Conservation (phyloP, 2,797 vertebrate species). For the Uromys caudimaculatus region DNA sequence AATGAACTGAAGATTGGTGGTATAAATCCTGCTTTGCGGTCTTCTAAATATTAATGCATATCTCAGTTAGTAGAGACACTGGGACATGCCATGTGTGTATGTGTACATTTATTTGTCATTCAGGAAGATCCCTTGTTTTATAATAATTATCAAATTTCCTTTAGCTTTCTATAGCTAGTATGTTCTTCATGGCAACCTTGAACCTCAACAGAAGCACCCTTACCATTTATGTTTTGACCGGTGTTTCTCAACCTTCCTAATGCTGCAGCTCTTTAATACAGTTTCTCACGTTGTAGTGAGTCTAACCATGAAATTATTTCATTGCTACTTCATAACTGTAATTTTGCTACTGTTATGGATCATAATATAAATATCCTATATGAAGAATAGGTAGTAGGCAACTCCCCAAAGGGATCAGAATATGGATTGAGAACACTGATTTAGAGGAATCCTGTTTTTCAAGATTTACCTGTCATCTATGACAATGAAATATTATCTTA, state of each 20-base stretch:
- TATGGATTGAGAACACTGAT: not conserved
- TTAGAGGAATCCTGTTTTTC: not conserved
- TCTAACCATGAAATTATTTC: too few species aligned
- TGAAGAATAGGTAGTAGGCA: not conserved
- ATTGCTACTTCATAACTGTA: not conserved
- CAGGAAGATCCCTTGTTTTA: not conserved
- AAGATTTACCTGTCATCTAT: not conserved
- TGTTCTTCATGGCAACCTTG: not conserved
- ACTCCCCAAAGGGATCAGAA: not conserved
- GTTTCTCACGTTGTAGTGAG: not conserved
- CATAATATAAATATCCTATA: too few species aligned
- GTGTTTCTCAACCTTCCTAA: not conserved
- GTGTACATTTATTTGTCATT: not conserved
- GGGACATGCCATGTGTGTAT: not conserved
- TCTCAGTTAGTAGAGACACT: not conserved
- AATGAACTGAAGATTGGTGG: not conserved
- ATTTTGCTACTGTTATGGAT: not conserved
- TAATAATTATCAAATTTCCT: not conserved
- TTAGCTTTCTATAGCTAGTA: not conserved
- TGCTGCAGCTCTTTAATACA: not conserved
- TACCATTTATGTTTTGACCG: not conserved
- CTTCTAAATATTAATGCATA: not conserved
- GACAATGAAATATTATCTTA: not conserved
- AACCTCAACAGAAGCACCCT: not conserved
- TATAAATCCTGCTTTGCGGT: not conserved